phyloP scores from a whole-genome alignment of 2,888 invertebrate species.

The Eueremaeus valkanovi region DNA sequence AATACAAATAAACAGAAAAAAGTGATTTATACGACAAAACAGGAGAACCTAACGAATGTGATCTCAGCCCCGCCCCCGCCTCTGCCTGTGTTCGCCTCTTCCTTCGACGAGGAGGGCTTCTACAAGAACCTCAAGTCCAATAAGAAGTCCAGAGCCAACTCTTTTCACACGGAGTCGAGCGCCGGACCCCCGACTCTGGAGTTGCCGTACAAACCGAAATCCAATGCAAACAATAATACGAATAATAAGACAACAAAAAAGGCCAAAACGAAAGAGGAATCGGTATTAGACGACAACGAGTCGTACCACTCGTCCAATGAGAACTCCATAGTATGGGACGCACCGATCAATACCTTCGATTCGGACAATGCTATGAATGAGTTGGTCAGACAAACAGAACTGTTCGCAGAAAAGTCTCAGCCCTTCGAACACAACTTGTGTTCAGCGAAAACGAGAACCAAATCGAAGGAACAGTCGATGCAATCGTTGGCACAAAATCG shows the following conservation, averaged over 20 bases:
- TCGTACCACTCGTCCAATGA: constrained; percentile 4
- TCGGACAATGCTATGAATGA: constrained; percentile 40
- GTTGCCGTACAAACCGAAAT: constrained; percentile 24
- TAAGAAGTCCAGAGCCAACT: constrained; percentile 18
- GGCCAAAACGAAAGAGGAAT: background rate
- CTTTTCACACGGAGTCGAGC: background rate
- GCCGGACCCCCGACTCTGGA: background rate
- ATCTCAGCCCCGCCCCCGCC: constrained; percentile 23
- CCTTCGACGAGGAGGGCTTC: constrained; percentile 35
- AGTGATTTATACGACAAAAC: constrained; percentile 20
- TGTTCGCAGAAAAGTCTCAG: constrained; percentile 31
- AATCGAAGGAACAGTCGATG: constrained; percentile 13
- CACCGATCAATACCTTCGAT: constrained; percentile 41
- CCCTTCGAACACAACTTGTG: background rate
- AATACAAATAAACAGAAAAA: constrained; percentile 24
- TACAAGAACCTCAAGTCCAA: background rate
- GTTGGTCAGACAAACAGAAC: constrained; percentile 39
- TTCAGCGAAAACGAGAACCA: background rate
- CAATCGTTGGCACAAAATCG: constrained; percentile 27
- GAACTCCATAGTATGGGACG: constrained; percentile 39
- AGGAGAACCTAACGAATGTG: constrained; percentile 26
- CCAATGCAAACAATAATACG: background rate
- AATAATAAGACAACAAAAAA: background rate
- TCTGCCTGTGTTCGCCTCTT: constrained; percentile 30
- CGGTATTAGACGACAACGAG: constrained; percentile 14